Evolutionary conservation across 1,140 invertebrate species (phyloP), one percentile per base, ranked within the genome.

Genomic region (Paracyclopina nana): DNA sequence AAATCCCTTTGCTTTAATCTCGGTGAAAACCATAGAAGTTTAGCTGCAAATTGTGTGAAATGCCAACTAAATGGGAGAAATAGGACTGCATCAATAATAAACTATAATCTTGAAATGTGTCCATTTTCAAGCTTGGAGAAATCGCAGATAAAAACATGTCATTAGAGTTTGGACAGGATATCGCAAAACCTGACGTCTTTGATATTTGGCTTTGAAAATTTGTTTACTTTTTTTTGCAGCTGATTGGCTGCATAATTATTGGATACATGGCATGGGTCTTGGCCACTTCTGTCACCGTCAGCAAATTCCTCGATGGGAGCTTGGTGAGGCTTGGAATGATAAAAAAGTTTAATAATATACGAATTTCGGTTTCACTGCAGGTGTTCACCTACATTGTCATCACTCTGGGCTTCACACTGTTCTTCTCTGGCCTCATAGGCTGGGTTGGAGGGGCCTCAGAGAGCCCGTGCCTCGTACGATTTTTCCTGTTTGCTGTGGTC

Each of bases 241-340:
- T 66, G 5, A 52, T 60, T 4, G 66, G 66, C 6, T 63, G 60
- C 49, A 54, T 57, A 9, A 52, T 67, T 9, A 62, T 68, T 38
- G 63, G 61, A 4, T 66, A 61, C 55, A 64, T 67, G 58, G 58
- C 63, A n/a, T 68, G 66, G 66, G 58, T 66, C 26, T 55, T 68
- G 18, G 63, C 63, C 20, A 67, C 66, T 20, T 66, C 66, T 5
- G 60, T 64, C 14, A 62, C 63, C 9, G 57, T 65, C 6, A 60
- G 59, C n/a, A 57, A 61, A 28, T 66, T 68, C 52, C 59, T 66
- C 54, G 61, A 62, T 24, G 66, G 66, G 40, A 64, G 60, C 1
- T 54, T 66, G 61, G 66, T 68, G 57, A 60, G 60, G 2, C 22
- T 45, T 45, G 24, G 2, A 16, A 27, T 20, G 43, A 2, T 45